Conservation (phyloP, 1,140 invertebrate species). For the Lysiphlebus fabarum region DNA sequence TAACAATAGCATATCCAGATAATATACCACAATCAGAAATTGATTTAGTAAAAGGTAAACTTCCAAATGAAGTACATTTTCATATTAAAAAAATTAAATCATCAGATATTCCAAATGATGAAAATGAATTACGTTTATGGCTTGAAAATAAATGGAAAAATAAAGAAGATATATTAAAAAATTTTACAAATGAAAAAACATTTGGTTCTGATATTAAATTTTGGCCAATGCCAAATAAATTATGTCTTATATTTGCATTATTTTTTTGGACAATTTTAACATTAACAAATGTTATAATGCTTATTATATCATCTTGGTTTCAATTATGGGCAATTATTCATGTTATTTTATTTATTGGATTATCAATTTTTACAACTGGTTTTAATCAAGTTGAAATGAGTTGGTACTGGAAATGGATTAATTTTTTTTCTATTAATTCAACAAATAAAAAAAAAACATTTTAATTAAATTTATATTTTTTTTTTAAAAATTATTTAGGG, state of each 20-base stretch:
- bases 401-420: constrained; percentile 50
- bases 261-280: constrained; percentile 58
- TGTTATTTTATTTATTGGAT: constrained; percentile 50
- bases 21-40: constrained; percentile 67
- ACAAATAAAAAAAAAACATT: constrained; percentile 6
- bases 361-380: constrained; percentile 56
- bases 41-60: constrained; percentile 63
- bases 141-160: constrained; percentile 68
- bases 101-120: constrained; percentile 59
- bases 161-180: constrained; percentile 64
- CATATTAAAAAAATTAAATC: constrained; percentile 69
- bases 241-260: constrained; percentile 51
- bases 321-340: constrained; percentile 54
- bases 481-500: constrained; percentile 6
- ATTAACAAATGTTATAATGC: constrained; percentile 44
- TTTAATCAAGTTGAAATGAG: constrained; percentile 59
- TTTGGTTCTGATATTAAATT: constrained; percentile 38
- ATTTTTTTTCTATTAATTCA: constrained; percentile 4
- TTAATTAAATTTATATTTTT: constrained; percentile 2
- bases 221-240: constrained; percentile 46
- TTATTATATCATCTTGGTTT: constrained; percentile 52
- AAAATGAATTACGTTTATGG: constrained; percentile 63
- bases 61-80: constrained; percentile 73
- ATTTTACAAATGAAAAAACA: constrained; percentile 59
- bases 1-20: constrained; percentile 74